phyloP scores from a whole-genome alignment of 2,113 vertebrate species.

The Apaloderma vittatum region DNA sequence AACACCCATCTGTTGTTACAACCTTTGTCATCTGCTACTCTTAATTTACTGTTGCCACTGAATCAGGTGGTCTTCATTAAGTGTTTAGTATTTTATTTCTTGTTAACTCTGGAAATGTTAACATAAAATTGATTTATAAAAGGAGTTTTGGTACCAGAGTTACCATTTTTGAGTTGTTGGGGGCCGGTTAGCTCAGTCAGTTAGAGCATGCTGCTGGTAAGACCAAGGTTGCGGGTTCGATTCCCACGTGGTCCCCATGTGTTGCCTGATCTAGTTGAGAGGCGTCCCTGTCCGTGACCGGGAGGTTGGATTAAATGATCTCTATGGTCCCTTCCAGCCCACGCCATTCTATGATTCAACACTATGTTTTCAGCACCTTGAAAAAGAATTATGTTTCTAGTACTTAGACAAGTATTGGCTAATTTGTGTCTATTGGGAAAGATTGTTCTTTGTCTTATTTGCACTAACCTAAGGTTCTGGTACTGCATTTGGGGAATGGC shows the following conservation, averaged over 20 bases:
- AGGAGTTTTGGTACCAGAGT: not conserved
- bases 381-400: not conserved
- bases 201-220: too few relatives aligned
- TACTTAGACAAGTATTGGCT: not conserved
- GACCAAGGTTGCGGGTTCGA: too few relatives aligned
- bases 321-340: too few relatives aligned
- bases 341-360: too few relatives aligned
- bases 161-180: not conserved
- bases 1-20: not conserved
- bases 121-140: not conserved
- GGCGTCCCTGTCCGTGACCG: too few relatives aligned
- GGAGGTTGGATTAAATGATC: too few relatives aligned
- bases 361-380: not conserved
- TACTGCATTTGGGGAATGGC: not conserved
- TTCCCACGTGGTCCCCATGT: too few relatives aligned
- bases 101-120: not conserved
- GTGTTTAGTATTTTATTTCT: not conserved
- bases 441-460: not conserved
- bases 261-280: too few relatives aligned
- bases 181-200: too few relatives aligned
- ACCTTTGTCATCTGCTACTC: not conserved
- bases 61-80: not conserved
- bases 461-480: not conserved
- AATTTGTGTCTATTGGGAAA: not conserved
- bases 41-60: not conserved